Evolutionary conservation across 1,140 invertebrate species (phyloP).

Genomic region (Ceratina australensis): DNA sequence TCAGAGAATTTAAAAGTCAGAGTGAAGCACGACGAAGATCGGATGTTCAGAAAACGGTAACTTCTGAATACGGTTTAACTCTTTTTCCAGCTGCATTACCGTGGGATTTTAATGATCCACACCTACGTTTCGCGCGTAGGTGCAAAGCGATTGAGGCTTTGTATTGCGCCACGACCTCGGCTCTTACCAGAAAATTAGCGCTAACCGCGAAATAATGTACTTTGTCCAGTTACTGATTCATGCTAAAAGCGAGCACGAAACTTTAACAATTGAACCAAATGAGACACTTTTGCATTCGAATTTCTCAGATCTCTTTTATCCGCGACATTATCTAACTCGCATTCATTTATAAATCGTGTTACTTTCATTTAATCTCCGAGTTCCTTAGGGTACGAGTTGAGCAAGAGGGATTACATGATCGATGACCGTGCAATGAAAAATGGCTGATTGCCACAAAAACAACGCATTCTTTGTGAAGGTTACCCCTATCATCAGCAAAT

Average conservation of each 20-base stretch:
- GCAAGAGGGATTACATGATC: background rate
- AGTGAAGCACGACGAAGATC: too few species aligned
- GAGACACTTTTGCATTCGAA: background rate
- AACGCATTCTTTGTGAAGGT: background rate
- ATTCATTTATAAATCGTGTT: too few species aligned
- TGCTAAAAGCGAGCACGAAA: background rate
- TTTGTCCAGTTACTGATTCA: background rate
- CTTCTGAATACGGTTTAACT: background rate
- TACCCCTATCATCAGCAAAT: background rate
- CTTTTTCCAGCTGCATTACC: background rate
- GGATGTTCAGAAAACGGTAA: background rate
- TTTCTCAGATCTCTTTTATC: background rate
- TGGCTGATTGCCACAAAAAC: background rate
- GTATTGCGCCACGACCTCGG: conserved; percentile 1
- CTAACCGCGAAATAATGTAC: conserved; percentile 28
- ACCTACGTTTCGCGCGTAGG: conserved; percentile 26
- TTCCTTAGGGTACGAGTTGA: too few species aligned
- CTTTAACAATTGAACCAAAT: too few species aligned
- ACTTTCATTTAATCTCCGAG: too few species aligned
- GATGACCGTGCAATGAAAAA: background rate
- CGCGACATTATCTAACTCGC: too few species aligned
- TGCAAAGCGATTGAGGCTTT: conserved; percentile 18
- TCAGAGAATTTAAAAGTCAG: background rate
- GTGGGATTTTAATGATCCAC: conserved; percentile 8
- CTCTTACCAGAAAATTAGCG: conserved; percentile 5